Base-by-base conservation (phyloP, 2,797 vertebrate species). In the Podargus strigoides region DNA sequence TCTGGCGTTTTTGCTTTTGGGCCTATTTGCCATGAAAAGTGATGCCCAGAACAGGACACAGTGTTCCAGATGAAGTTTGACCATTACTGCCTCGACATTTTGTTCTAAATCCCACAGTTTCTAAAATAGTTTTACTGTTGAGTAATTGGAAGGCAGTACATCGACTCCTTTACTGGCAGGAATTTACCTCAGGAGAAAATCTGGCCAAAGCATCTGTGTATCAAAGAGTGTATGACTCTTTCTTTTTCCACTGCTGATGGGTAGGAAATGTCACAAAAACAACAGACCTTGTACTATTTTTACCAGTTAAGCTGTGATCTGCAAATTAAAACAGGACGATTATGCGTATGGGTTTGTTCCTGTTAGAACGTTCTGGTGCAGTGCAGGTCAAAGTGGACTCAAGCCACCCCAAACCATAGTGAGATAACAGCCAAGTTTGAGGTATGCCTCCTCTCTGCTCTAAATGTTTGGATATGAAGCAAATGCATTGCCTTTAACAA, bases 161-260 rank as follows among this genome's bases (percentile, higher is more conserved):
- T 83, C 37, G 23, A 1, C 79, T 94, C 69, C 56, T 78, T 78
- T 64, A 49, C 58, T 94, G 94, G 76, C 85, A 53, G 42, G 62
- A 47, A 14, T 83, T 46, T 52, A 87, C 87, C 79, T 83, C 85
- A n/a, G 76, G 41, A 80, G 93, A 91, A 92, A 80, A 83, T 83
- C 79, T 72, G 75, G 85, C 85, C 82, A 60, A 53, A 59, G 81
- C 59, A 56, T 87, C 89, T 93, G 89, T 30, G 72, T 62, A 44
- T 91, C 60, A 41, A 14, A n/a, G 30, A 41, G 19, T 1, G 6
- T 41, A 30, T 23, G 72, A 77, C 56, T 79, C 64, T 81, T 46
- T n/a, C n/a, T n/a, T 26, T 58, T 37, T 80, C 75, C 5, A 0
- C 73, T 74, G 68, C 49, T 42, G 75, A 46, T 85, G 93, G 36